These are phyloP conservation scores for Anoplius nigerrimus DNA, from an alignment of 2,888 invertebrate genomes.

Conservation along the genomic window DNA sequence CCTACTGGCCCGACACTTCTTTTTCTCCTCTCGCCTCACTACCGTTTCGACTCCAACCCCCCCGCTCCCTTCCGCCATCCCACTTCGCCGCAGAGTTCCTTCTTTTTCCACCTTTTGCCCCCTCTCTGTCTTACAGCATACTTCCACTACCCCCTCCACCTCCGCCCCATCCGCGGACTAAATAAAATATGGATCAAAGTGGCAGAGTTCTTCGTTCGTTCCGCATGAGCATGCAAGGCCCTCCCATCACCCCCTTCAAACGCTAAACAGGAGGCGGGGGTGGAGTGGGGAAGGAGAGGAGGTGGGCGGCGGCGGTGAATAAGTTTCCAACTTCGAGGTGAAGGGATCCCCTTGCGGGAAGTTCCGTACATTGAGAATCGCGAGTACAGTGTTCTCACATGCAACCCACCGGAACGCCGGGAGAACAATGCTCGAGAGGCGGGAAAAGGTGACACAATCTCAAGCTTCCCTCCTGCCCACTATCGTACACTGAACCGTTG, in stretches of 20 bases:
- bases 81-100: not conserved
- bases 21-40: not conserved
- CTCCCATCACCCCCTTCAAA: slow-evolving; percentile 9
- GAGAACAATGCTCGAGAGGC: not conserved
- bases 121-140: slow-evolving; percentile 7
- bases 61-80: not conserved
- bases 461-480: too few species aligned
- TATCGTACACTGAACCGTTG: too few species aligned
- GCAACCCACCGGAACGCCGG: not conserved
- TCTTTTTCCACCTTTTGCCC: not conserved
- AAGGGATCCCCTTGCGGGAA: slow-evolving; percentile 52
- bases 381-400: slow-evolving; percentile 48
- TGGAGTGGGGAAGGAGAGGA: too few species aligned
- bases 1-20: not conserved
- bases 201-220: slow-evolving; percentile 40
- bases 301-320: slow-evolving; percentile 47
- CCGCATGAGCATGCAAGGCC: slow-evolving; percentile 28
- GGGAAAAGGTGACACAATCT: not conserved
- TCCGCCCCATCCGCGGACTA: slow-evolving; percentile 48
- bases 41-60: not conserved
- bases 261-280: not conserved
- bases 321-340: slow-evolving; percentile 62
- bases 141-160: slow-evolving; percentile 9
- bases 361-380: slow-evolving; percentile 61
- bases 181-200: slow-evolving; percentile 67